Conservation (phyloP, 2,888 invertebrate species). For the Selenia dentaria region DNA sequence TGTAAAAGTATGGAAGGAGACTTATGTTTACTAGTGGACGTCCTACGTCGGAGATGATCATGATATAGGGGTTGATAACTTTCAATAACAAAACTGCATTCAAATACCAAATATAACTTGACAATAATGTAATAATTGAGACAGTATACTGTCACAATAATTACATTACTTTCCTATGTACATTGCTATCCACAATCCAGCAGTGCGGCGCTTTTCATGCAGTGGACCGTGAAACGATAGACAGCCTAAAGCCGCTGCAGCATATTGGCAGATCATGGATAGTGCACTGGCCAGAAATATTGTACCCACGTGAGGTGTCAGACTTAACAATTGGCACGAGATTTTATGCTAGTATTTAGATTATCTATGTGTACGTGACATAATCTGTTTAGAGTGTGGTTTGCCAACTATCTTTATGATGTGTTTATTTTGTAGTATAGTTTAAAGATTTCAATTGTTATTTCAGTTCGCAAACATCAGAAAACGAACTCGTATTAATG, state of each 20-base stretch:
- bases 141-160: not conserved
- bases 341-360: not conserved
- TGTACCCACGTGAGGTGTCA: slow-evolving; percentile 10
- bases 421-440: slow-evolving; percentile 6
- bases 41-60: too few relatives aligned
- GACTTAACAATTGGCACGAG: slow-evolving; percentile 1
- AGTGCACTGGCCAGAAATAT: slow-evolving; percentile 18
- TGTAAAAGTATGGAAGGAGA: too few relatives aligned
- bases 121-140: too few relatives aligned
- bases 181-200: slow-evolving; percentile 7
- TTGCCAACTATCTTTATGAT: slow-evolving; percentile 8
- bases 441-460: too few relatives aligned
- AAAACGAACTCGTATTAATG: too few relatives aligned
- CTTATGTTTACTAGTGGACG: too few relatives aligned
- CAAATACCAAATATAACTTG: too few relatives aligned
- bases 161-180: not conserved
- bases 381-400: not conserved
- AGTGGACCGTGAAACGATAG: slow-evolving; percentile 31
- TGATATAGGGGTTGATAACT: too few relatives aligned
- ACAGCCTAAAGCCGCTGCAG: slow-evolving; percentile 29
- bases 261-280: slow-evolving; percentile 16
- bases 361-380: not conserved
- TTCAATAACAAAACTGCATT: too few relatives aligned
- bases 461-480: too few relatives aligned
- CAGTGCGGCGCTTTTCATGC: slow-evolving; percentile 28